Evolutionary conservation across 2,888 invertebrate genomes (phyloP).

Genomic region (Lingula anatina): DNA sequence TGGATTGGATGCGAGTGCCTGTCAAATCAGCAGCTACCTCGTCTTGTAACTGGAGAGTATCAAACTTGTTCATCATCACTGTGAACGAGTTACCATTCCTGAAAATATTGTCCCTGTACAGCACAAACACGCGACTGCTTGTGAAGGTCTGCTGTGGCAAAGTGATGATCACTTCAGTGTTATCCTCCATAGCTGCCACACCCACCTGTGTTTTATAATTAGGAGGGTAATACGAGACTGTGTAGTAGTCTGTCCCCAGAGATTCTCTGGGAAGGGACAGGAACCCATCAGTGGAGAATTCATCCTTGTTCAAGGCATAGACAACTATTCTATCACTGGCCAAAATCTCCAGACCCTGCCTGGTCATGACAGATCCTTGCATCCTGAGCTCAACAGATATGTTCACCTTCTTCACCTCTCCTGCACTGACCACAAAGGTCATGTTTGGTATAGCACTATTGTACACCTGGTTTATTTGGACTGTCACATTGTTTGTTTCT

Average conservation of each 20-base stretch:
- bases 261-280: constrained; percentile 21
- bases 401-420: constrained; percentile 11
- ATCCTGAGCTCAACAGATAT: constrained; percentile 10
- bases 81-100: constrained; percentile 12
- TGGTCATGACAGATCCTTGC: constrained; percentile 10
- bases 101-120: constrained; percentile 15
- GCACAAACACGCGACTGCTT: constrained; percentile 2
- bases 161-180: constrained; percentile 14
- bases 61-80: constrained; percentile 13
- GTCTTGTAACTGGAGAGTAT: constrained; percentile 19
- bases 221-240: constrained; percentile 16
- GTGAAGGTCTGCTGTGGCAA: constrained; percentile 9
- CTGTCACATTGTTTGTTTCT: constrained; percentile 15
- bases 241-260: constrained; percentile 21
- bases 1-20: constrained; percentile 21
- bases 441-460: constrained; percentile 6
- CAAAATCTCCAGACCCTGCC: constrained; percentile 14
- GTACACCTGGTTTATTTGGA: constrained; percentile 15
- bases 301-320: no score
- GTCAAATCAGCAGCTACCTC: constrained; percentile 22
- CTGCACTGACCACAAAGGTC: constrained; percentile 12
- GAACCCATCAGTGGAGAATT: constrained; percentile 26
- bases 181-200: constrained; percentile 13
- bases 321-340: constrained; percentile 20
- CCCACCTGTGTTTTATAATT: constrained; percentile 9